Evolutionary conservation across 2,888 invertebrate genomes (phyloP).

Genomic region (Sthenelais limicola): DNA sequence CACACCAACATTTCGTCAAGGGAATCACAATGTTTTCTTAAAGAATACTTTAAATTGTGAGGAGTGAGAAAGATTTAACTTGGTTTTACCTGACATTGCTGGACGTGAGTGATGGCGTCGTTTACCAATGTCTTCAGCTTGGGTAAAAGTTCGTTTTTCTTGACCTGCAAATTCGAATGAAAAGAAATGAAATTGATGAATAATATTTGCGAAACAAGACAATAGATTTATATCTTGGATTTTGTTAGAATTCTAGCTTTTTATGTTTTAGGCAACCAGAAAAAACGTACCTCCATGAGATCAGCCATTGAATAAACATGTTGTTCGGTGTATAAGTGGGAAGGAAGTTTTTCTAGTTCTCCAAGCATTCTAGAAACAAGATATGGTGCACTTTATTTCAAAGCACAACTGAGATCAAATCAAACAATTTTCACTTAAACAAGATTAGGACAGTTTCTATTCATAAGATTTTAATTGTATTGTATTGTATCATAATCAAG

Average conservation of each 20-base stretch:
- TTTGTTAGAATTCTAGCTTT: background rate
- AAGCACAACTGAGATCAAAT: no score
- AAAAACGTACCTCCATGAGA: slow-evolving; percentile 41
- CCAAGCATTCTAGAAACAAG: slow-evolving; percentile 42
- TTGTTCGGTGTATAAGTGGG: slow-evolving; percentile 48
- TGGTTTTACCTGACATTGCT: slow-evolving; percentile 60
- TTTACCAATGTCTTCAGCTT: slow-evolving; percentile 57
- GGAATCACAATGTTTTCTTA: no score
- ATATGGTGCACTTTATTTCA: background rate
- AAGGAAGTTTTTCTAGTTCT: slow-evolving; percentile 42
- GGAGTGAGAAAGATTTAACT: background rate
- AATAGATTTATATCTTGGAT: background rate
- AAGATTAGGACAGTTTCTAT: no score
- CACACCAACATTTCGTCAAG: no score
- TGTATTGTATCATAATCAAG: no score
- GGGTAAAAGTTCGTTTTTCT: slow-evolving; percentile 45
- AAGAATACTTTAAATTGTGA: background rate
- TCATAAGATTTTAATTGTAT: no score
- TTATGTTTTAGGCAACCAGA: background rate
- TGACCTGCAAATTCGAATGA: slow-evolving; percentile 33
- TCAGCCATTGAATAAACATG: slow-evolving; percentile 51
- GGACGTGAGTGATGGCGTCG: slow-evolving; percentile 59
- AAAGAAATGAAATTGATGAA: background rate
- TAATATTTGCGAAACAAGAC: background rate
- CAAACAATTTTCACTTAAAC: no score